A percentile compares a stretch with the other conserved stretches of the same genome.
These are phyloP conservation scores for Plumapathes pennacea DNA, from an alignment of 92 coral and sea anemone genomes.

Conservation along the genomic window DNA sequence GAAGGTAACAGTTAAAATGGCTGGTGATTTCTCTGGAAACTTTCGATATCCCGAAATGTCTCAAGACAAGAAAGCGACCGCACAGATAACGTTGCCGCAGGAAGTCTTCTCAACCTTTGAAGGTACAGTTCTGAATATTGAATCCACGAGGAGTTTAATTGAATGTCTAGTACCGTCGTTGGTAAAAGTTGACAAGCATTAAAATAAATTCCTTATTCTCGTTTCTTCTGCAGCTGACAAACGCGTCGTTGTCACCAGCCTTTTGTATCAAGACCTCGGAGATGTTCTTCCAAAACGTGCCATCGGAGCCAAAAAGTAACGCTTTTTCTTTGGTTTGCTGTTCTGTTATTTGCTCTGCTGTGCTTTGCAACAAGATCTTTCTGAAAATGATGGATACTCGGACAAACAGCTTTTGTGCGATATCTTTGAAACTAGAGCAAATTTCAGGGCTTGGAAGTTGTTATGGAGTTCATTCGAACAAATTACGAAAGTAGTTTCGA, in stretches of 20 bases:
- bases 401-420: not conserved
- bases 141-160: too few species aligned
- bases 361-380: not conserved
- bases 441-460: too few species aligned
- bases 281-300: constrained; percentile 78
- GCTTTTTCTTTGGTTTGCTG: not conserved
- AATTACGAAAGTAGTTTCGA: too few species aligned
- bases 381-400: not conserved
- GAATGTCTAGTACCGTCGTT: not conserved
- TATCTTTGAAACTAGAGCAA: too few species aligned
- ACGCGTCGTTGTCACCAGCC: constrained; percentile 48
- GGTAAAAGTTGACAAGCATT: not conserved
- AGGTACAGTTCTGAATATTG: constrained; percentile 10
- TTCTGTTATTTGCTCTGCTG: not conserved
- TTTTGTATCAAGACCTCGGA: constrained; percentile 60
- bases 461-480: too few species aligned
- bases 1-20: constrained; percentile 48
- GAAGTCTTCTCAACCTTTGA: constrained; percentile 54
- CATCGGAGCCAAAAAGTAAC: constrained; percentile 68
- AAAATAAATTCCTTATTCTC: not conserved
- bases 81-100: constrained; percentile 51
- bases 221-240: constrained; percentile 35
- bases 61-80: constrained; percentile 1
- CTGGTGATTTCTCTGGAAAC: constrained; percentile 35
- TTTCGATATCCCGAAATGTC: constrained; percentile 39